Percentiles rank a stretch among this genome's conserved stretches.
Conservation (phyloP, 1,140 invertebrate genomes). For the Cydia amplana region DNA sequence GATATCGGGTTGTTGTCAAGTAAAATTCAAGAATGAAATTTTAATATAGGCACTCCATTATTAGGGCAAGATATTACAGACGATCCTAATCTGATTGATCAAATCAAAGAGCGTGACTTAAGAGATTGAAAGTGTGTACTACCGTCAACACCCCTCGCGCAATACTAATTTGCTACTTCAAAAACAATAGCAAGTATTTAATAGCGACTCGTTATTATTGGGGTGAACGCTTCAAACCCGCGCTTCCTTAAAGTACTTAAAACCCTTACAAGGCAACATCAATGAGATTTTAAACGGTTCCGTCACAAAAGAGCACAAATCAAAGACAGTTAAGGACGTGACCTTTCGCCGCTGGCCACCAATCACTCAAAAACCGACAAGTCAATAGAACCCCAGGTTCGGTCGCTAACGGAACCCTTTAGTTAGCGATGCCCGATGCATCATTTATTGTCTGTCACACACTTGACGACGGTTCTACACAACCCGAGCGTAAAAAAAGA, state of each 20-base stretch:
- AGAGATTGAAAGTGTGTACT: conserved; percentile 3
- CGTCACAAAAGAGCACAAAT: conserved; percentile 10
- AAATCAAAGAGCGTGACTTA: conserved; percentile 16
- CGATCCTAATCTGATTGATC: conserved; percentile 11
- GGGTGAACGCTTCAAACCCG: conserved; percentile 37
- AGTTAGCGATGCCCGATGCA: conserved; percentile 51
- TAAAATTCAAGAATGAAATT: background rate
- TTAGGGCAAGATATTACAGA: conserved; percentile 7
- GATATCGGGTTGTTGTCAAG: background rate
- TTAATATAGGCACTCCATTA: background rate
- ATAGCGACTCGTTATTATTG: conserved; percentile 38
- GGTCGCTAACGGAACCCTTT: conserved; percentile 26
- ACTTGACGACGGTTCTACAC: conserved; percentile 63
- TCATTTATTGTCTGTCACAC: conserved; percentile 67
- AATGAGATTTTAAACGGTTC: conserved; percentile 31
- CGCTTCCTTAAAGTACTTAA: conserved; percentile 27
- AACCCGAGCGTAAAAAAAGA: conserved; percentile 61
- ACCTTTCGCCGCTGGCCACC: conserved; percentile 24
- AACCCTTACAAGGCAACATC: conserved; percentile 30
- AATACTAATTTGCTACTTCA: conserved; percentile 26
- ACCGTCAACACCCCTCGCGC: conserved; percentile 10
- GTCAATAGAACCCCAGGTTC: conserved; percentile 28
- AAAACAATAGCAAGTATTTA: conserved; percentile 26
- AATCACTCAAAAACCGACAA: conserved; percentile 25
- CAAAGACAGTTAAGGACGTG: conserved; percentile 12